Conservation (phyloP, 1,140 invertebrate genomes). For the Theocolax elegans region DNA sequence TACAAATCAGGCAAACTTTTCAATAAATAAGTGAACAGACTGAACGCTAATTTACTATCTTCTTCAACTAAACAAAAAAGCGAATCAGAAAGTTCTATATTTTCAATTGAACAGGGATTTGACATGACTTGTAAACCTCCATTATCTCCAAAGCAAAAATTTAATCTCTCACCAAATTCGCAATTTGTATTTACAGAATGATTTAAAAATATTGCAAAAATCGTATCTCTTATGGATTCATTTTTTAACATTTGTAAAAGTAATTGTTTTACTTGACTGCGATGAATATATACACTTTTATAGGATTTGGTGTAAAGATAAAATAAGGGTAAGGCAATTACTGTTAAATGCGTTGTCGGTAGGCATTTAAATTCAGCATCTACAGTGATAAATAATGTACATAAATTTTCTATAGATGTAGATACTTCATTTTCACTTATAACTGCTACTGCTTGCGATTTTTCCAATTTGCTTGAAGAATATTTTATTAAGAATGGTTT, state of each 20-base stretch:
- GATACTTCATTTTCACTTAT: slow-evolving; percentile 56
- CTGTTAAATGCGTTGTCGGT: slow-evolving; percentile 50
- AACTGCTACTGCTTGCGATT: no score
- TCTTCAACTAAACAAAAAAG: slow-evolving; percentile 56
- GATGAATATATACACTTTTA: slow-evolving; percentile 55
- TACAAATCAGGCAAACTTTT: slow-evolving; percentile 45
- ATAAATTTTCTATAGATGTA: slow-evolving; percentile 58
- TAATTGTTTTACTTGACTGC: slow-evolving; percentile 55
- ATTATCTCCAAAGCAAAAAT: slow-evolving; percentile 56
- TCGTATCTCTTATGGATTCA: slow-evolving; percentile 41
- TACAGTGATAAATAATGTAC: slow-evolving; percentile 57
- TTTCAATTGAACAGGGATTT: slow-evolving; percentile 37
- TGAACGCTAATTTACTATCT: slow-evolving; percentile 49
- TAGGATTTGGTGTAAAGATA: slow-evolving; percentile 55
- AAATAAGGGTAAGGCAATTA: slow-evolving; percentile 59
- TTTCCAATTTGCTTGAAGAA: slow-evolving; percentile 2
- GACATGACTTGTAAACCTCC: slow-evolving; percentile 57
- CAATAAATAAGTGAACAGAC: slow-evolving; percentile 59
- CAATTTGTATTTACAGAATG: slow-evolving; percentile 36
- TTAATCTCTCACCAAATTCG: slow-evolving; percentile 52
- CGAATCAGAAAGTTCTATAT: slow-evolving; percentile 46
- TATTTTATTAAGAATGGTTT: slow-evolving; percentile 56
- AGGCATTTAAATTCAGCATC: slow-evolving; percentile 60
- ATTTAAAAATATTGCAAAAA: slow-evolving; percentile 56
- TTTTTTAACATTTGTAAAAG: slow-evolving; percentile 54